Conservation (phyloP, 2,113 vertebrate genomes). For the Leucoraja erinaceus region DNA sequence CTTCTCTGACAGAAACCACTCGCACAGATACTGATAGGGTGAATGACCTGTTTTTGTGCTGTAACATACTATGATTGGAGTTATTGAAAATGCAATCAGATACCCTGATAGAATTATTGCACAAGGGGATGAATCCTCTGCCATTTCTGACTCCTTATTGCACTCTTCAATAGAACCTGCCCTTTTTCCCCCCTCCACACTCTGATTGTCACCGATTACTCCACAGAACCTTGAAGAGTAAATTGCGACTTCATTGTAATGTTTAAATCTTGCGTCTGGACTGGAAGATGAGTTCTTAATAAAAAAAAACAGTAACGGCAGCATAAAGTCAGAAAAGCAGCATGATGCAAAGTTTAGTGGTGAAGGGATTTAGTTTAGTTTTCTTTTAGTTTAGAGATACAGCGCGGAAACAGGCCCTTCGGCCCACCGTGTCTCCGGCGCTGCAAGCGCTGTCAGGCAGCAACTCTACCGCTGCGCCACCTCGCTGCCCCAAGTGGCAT, state of each 20-base stretch:
- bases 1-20: not conserved
- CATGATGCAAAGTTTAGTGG: not conserved
- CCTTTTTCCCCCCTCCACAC: not conserved
- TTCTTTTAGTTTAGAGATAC: too few species aligned
- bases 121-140: not conserved
- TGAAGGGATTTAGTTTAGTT: not conserved
- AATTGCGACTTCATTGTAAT: not conserved
- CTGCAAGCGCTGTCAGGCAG: too few species aligned
- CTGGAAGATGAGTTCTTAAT: not conserved
- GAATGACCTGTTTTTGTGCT: conserved; percentile 15
- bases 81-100: conserved; percentile 30
- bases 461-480: too few species aligned
- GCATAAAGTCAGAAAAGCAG: not conserved
- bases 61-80: not conserved
- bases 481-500: not conserved
- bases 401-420: too few species aligned
- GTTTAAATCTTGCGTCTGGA: not conserved
- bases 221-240: not conserved
- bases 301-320: not conserved
- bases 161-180: not conserved
- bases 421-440: too few species aligned
- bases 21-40: not conserved
- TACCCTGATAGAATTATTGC: not conserved
- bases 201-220: not conserved
- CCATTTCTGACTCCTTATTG: not conserved